Evolutionary conservation across 2,888 invertebrate species (phyloP).

Genomic region (Timema cristinae): DNA sequence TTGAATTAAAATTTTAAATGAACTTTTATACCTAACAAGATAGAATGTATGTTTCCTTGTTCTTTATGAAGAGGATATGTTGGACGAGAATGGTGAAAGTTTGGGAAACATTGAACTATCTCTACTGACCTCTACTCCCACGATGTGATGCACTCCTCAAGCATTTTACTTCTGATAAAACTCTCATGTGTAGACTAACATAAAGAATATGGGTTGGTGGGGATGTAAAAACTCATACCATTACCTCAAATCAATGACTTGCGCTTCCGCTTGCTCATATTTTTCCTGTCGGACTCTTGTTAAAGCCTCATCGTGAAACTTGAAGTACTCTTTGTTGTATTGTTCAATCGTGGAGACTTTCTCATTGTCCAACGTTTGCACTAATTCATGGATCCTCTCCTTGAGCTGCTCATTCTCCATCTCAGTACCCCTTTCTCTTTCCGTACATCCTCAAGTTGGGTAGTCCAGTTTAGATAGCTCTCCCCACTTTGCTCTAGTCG

Average conservation of each 20-base stretch:
- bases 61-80: no score
- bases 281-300: not conserved
- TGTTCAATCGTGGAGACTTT: not conserved
- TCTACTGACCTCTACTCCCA: no score
- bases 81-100: no score
- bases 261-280: not conserved
- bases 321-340: slow-evolving; percentile 5
- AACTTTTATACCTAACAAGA: no score
- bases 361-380: not conserved
- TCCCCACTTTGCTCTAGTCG: not conserved
- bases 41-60: no score
- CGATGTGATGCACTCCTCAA: no score
- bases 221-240: no score
- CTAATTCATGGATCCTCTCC: not conserved
- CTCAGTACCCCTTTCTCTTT: not conserved
- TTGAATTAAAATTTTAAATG: no score
- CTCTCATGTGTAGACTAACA: no score
- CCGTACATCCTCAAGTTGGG: not conserved
- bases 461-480: not conserved
- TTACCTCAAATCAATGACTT: not conserved
- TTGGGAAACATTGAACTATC: no score
- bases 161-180: no score
- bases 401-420: not conserved
- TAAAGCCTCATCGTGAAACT: not conserved
- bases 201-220: no score